Percentiles rank a stretch among this genome's conserved stretches.
phyloP scores from a whole-genome alignment of 2,113 vertebrate species.

The Calonectris borealis region DNA sequence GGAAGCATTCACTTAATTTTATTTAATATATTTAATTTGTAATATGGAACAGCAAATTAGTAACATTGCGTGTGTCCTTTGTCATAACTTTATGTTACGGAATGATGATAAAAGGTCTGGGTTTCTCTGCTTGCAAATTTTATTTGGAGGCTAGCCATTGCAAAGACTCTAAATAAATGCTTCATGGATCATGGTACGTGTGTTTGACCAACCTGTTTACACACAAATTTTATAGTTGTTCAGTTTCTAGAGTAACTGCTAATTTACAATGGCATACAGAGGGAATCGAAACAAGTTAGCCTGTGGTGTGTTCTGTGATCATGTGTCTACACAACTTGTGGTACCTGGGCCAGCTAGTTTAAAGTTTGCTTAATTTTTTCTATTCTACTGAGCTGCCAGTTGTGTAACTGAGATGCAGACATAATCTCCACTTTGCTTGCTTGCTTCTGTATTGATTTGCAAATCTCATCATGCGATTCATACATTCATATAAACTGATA shows the following conservation, averaged over 20 bases:
- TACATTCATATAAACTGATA: neutral
- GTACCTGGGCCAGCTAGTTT: neutral
- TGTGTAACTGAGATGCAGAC: neutral
- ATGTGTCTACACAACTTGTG: neutral
- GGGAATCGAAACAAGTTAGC: neutral
- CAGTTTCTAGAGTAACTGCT: neutral
- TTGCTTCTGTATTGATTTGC: neutral
- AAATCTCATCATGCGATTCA: neutral
- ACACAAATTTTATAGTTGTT: neutral
- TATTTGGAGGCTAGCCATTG: neutral
- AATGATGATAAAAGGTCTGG: neutral
- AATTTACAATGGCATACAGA: neutral
- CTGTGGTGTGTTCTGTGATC: neutral
- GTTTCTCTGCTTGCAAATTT: neutral
- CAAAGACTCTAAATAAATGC: neutral
- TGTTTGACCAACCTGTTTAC: neutral
- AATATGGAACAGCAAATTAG: neutral
- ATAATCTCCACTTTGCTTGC: neutral
- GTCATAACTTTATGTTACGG: neutral
- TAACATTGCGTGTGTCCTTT: neutral
- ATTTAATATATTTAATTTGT: neutral
- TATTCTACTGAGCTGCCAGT: neutral
- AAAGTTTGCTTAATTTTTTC: neutral
- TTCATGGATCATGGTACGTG: neutral
- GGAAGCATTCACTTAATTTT: neutral